These are phyloP conservation scores for Caranx ignobilis DNA, from an alignment of 2,113 vertebrate species.

Conservation along the genomic window DNA sequence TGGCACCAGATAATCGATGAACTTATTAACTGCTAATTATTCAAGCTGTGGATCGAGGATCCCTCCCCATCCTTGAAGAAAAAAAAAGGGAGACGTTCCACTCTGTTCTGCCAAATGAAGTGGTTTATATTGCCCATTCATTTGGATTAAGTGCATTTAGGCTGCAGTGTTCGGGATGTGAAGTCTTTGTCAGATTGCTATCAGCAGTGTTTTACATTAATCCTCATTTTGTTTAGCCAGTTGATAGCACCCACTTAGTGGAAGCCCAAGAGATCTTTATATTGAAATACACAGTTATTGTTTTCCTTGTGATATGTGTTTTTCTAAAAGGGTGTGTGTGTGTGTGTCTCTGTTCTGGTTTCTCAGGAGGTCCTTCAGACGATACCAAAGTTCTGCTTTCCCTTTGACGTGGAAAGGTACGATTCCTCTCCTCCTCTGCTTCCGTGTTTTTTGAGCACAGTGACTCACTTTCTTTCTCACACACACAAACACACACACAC, in stretches of 20 bases:
- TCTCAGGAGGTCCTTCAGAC: constrained; percentile 94
- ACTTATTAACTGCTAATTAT: constrained; percentile 91
- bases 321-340: constrained; percentile 57
- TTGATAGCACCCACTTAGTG: constrained; percentile 62
- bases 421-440: constrained; percentile 53
- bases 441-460: constrained; percentile 41
- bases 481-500: constrained; percentile 9
- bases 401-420: constrained; percentile 97
- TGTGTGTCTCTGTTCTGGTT: constrained; percentile 76
- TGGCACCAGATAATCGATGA: constrained; percentile 91
- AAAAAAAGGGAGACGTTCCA: constrained; percentile 53
- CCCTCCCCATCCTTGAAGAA: constrained; percentile 40
- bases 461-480: constrained; percentile 31
- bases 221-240: constrained; percentile 73
- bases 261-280: constrained; percentile 60
- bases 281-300: constrained; percentile 40
- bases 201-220: constrained; percentile 76
- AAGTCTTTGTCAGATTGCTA: constrained; percentile 76
- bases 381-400: constrained; percentile 99
- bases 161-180: constrained; percentile 66
- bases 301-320: constrained; percentile 43
- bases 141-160: constrained; percentile 81
- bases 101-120: constrained; percentile 69
- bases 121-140: constrained; percentile 74
- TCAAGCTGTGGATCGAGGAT: constrained; percentile 86